Percentiles rank a stretch among this genome's conserved stretches.
Evolutionary conservation across 64 coral and sea anemone genomes (phyloP).

Genomic region (Porites lutea): DNA sequence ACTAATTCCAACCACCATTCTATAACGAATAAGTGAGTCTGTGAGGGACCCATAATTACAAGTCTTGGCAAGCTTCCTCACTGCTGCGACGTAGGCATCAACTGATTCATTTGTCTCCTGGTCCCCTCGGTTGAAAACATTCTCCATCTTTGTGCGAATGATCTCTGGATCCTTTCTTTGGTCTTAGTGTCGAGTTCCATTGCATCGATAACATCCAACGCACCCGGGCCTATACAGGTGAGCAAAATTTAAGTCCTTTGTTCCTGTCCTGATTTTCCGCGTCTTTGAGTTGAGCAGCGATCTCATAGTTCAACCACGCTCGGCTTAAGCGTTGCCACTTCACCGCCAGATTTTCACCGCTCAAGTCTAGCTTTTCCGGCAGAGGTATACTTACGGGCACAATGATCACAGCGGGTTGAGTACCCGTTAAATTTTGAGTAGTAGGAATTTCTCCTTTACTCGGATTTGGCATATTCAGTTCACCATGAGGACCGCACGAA

Average conservation of each 20-base stretch:
- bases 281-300: conserved; percentile 43
- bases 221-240: conserved; percentile 34
- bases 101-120: conserved; percentile 39
- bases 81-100: conserved; percentile 42
- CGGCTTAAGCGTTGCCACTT: conserved; percentile 48
- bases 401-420: conserved; percentile 24
- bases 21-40: conserved; percentile 18
- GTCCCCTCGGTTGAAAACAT: conserved; percentile 37
- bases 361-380: too few relatives aligned
- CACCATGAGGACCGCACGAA: too few relatives aligned
- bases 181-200: conserved; percentile 44
- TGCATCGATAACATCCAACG: conserved; percentile 61
- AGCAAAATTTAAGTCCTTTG: conserved; percentile 42
- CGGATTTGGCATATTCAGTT: too few relatives aligned
- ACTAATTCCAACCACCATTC: conserved; percentile 57
- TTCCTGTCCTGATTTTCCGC: conserved; percentile 1
- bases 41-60: conserved; percentile 55
- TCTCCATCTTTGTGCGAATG: conserved; percentile 13
- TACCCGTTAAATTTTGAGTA: neutral
- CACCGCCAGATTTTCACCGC: conserved; percentile 1
- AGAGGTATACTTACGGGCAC: conserved; percentile 29
- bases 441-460: neutral
- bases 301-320: conserved; percentile 44
- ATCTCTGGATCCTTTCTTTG: conserved; percentile 49
- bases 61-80: conserved; percentile 45